Conservation (phyloP, 2,113 vertebrate genomes). For the Elaphurus davidianus region DNA sequence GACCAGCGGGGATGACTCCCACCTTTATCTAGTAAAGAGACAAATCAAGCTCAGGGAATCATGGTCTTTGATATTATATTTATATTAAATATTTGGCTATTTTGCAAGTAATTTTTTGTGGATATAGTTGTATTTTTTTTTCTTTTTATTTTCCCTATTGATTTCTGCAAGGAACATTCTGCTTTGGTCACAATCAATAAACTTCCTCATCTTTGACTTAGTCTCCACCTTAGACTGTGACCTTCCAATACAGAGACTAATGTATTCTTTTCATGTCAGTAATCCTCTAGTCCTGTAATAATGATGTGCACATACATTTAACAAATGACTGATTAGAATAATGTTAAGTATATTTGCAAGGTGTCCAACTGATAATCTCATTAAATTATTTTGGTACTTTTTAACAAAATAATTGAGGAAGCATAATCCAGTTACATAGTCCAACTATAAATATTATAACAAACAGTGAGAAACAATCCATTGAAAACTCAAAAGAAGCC, state of each 20-base stretch:
- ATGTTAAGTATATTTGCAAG: not conserved
- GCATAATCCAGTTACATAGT: not conserved
- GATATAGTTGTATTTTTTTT: not conserved
- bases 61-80: not conserved
- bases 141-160: not conserved
- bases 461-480: not conserved
- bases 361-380: not conserved
- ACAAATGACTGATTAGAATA: not conserved
- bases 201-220: not conserved
- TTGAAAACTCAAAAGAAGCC: not conserved
- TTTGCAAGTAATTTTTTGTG: not conserved
- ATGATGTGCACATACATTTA: not conserved
- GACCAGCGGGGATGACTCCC: accelerated
- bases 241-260: not conserved
- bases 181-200: not conserved
- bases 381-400: not conserved
- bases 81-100: not conserved
- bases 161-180: not conserved
- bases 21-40: not conserved
- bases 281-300: not conserved
- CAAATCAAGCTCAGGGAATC: not conserved
- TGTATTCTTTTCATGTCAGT: not conserved
- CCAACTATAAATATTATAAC: not conserved
- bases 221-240: not conserved
- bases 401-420: not conserved